Conservation (phyloP, 1,140 invertebrate species). For the Bacillus rossius region DNA sequence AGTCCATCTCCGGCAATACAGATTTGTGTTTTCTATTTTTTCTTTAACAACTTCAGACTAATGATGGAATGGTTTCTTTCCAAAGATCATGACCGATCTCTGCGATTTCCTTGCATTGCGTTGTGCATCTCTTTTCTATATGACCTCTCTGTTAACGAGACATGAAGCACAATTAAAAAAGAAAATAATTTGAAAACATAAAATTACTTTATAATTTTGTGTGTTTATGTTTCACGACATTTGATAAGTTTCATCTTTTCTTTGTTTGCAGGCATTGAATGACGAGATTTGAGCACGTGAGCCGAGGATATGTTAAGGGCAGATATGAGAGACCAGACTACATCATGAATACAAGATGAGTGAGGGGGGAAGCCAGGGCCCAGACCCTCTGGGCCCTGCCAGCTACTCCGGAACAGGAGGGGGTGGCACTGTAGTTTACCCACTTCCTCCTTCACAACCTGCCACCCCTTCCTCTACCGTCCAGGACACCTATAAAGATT, state of each 20-base stretch:
- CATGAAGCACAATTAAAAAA: too few relatives aligned
- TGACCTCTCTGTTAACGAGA: too few relatives aligned
- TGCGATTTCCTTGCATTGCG: too few relatives aligned
- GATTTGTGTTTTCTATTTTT: too few relatives aligned
- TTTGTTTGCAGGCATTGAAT: constrained; percentile 3
- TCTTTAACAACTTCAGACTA: too few relatives aligned
- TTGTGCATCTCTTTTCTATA: too few relatives aligned
- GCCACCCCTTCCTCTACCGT: constrained; percentile 15
- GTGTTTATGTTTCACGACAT: not conserved
- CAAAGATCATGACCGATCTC: too few relatives aligned
- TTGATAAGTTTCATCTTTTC: too few relatives aligned
- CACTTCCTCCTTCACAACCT: constrained; percentile 12
- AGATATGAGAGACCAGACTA: constrained; percentile 5
- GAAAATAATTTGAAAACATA: too few relatives aligned
- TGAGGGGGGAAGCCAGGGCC: constrained; percentile 14
- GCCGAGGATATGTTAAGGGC: not conserved
- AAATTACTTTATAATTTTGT: not conserved
- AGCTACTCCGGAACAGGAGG: constrained; percentile 13
- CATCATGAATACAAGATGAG: constrained; percentile 12
- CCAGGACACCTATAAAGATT: constrained; percentile 13
- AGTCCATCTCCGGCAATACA: too few relatives aligned
- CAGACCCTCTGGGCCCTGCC: constrained; percentile 10
- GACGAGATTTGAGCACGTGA: not conserved
- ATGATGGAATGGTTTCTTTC: too few relatives aligned
- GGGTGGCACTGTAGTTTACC: constrained; percentile 3